Percentiles rank a stretch among this genome's conserved stretches.
These are phyloP conservation scores for Camelus dromedarius DNA, from an alignment of 2,113 vertebrate genomes.

Conservation along the genomic window DNA sequence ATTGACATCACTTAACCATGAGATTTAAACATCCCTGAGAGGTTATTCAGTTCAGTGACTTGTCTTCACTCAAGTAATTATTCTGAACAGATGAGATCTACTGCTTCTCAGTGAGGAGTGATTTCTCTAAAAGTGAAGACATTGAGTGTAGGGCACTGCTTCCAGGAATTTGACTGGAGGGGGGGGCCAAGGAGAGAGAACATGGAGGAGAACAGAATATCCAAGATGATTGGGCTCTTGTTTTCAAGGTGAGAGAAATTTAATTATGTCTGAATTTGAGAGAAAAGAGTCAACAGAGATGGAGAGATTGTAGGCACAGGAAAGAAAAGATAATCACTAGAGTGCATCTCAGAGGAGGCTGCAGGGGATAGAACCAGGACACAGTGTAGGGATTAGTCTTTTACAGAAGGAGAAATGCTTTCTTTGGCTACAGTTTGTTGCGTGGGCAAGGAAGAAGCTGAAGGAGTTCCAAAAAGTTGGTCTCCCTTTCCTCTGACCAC, in stretches of 20 bases:
- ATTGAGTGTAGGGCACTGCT: background rate
- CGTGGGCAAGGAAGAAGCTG: background rate
- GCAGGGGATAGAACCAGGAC: fast-evolving
- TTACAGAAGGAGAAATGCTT: background rate
- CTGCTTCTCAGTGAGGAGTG: background rate
- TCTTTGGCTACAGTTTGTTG: background rate
- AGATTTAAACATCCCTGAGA: background rate
- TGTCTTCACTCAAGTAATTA: background rate
- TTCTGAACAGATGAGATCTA: background rate
- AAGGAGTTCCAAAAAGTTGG: background rate
- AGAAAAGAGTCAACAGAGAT: background rate
- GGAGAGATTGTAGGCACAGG: background rate
- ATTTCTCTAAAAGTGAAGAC: background rate
- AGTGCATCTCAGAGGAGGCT: background rate
- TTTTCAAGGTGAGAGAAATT: conserved; percentile 37
- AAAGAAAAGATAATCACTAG: background rate
- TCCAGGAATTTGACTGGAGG: background rate
- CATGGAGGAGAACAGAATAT: background rate
- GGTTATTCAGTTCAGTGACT: background rate
- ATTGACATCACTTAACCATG: background rate
- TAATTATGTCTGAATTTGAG: background rate
- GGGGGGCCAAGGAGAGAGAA: background rate
- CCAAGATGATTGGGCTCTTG: background rate
- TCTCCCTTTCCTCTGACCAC: background rate
- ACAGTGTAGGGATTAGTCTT: background rate